phyloP scores from a whole-genome alignment of 2,797 vertebrate species.

The Scolopax bukidnonensis region DNA sequence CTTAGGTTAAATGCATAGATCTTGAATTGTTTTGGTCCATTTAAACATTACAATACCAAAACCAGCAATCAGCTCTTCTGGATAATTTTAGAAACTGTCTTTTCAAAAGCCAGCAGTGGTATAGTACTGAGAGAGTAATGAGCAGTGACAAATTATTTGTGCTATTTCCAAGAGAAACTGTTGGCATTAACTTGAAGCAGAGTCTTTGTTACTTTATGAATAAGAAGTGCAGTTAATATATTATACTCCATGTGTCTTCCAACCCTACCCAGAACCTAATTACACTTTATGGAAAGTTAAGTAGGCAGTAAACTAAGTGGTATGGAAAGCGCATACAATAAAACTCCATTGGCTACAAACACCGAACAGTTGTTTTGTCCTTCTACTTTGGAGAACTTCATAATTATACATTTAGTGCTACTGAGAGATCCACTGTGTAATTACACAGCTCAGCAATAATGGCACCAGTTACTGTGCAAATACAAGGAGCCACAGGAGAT shows the following conservation, averaged over 20 bases:
- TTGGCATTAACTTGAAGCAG: conserved; percentile 60
- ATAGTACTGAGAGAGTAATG: conserved; percentile 35
- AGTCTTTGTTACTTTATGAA: conserved; percentile 68
- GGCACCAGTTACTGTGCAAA: conserved; percentile 61
- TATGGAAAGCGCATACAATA: conserved; percentile 9
- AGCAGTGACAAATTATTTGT: conserved; percentile 73
- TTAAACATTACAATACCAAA: conserved; percentile 49
- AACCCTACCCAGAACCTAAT: conserved; percentile 63
- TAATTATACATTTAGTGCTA: conserved; percentile 75
- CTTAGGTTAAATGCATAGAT: conserved; percentile 8
- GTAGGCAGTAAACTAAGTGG: conserved; percentile 59
- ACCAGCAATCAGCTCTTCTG: conserved; percentile 45
- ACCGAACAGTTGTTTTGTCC: conserved; percentile 54
- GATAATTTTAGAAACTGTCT: conserved; percentile 71
- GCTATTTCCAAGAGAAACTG: conserved; percentile 62
- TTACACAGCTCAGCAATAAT: conserved; percentile 71
- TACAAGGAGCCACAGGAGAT: conserved; percentile 43
- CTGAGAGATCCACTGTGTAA: conserved; percentile 66
- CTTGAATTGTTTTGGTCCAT: conserved; percentile 53
- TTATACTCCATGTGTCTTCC: conserved; percentile 67
- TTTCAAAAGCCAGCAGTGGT: conserved; percentile 56
- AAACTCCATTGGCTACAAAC: conserved; percentile 49
- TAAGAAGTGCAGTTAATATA: conserved; percentile 68
- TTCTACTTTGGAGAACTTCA: conserved; percentile 67
- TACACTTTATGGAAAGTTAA: conserved; percentile 71